Conservation (phyloP, 2,113 vertebrate species). For the Cephalopholis sonnerati region DNA sequence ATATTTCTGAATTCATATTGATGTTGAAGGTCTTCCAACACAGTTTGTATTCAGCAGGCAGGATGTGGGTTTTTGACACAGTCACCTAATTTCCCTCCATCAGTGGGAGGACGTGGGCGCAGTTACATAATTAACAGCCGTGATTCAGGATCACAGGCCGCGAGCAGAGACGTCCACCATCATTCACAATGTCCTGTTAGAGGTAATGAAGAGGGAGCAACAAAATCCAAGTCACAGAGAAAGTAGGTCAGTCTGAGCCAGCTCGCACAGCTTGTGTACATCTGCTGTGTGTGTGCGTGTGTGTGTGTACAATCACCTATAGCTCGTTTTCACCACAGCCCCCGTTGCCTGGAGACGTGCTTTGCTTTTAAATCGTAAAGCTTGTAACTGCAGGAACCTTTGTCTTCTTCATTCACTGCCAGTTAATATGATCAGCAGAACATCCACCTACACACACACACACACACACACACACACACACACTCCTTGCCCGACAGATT, state of each 20-base stretch:
- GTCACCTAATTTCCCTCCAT: slow-evolving; percentile 27
- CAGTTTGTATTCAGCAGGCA: neutral
- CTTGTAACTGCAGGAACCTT: neutral
- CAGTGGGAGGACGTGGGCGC: slow-evolving; percentile 3
- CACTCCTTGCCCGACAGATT: slow-evolving; percentile 1
- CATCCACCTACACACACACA: neutral
- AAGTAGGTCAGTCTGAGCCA: slow-evolving; percentile 59
- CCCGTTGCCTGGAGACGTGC: slow-evolving; percentile 48
- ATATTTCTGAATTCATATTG: too few species aligned
- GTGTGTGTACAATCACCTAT: slow-evolving; percentile 15
- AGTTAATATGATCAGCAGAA: neutral
- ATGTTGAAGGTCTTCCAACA: too few species aligned
- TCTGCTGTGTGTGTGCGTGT: slow-evolving; percentile 4
- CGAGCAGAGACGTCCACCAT: neutral
- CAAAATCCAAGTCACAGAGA: neutral
- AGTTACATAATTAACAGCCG: slow-evolving; percentile 48
- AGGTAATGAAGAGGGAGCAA: neutral
- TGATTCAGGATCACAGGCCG: slow-evolving; percentile 15
- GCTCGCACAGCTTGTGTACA: neutral
- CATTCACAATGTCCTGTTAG: slow-evolving; percentile 2
- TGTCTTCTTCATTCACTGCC: neutral
- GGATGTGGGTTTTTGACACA: slow-evolving; percentile 25
- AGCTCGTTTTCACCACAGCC: neutral
- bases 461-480: neutral
- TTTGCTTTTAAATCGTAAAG: neutral